These are phyloP conservation scores for Heliconius ethilla DNA, from an alignment of 2,888 invertebrate species.

Conservation along the genomic window DNA sequence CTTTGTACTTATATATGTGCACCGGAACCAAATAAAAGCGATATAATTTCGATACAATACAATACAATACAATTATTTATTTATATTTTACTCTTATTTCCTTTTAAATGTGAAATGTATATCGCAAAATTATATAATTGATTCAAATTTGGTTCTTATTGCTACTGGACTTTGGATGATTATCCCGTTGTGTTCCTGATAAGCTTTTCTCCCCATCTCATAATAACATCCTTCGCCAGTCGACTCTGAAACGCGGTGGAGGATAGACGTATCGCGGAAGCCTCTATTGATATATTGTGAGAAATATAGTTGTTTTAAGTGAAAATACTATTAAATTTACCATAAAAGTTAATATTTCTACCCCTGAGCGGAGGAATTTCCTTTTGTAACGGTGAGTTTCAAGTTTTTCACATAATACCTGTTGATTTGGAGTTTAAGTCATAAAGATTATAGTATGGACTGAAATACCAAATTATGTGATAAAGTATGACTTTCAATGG, in stretches of 20 bases:
- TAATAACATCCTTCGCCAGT: constrained; percentile 52
- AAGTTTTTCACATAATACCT: constrained; percentile 33
- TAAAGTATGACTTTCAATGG: constrained; percentile 1
- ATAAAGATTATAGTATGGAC: constrained; percentile 5
- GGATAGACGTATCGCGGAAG: constrained; percentile 45
- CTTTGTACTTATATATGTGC: too few relatives aligned
- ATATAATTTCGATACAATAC: constrained; percentile 11
- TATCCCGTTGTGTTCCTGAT: constrained; percentile 37
- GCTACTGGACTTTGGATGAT: constrained; percentile 2
- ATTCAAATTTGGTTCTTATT: constrained; percentile 30
- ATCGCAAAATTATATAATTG: constrained; percentile 13
- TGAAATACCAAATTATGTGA: constrained; percentile 17
- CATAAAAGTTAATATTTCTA: not conserved
- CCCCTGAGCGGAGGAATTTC: not conserved
- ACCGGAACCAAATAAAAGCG: constrained; percentile 12
- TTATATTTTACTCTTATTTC: constrained; percentile 29
- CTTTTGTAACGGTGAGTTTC: constrained; percentile 35
- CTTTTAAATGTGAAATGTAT: constrained; percentile 28
- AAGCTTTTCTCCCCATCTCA: constrained; percentile 48
- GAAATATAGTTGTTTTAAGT: constrained; percentile 33
- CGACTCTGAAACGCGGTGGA: constrained; percentile 38
- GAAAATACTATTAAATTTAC: constrained; percentile 28
- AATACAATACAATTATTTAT: constrained; percentile 32
- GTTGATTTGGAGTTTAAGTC: constrained; percentile 33
- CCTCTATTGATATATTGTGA: constrained; percentile 22